A percentile compares a stretch with the other conserved stretches of the same genome.
phyloP scores from a whole-genome alignment of 2,888 invertebrate genomes.

The Zygaena filipendulae region DNA sequence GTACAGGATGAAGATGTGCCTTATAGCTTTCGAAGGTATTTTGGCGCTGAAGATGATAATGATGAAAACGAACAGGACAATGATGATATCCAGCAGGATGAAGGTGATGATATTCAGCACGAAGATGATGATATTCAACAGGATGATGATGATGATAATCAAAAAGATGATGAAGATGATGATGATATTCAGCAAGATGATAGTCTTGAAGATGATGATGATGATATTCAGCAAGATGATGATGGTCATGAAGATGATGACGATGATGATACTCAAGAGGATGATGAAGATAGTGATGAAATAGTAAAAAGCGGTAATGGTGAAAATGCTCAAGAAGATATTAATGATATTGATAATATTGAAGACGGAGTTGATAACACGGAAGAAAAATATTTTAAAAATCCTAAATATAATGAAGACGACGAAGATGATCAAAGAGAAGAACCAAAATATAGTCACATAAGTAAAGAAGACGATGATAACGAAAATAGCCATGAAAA shows the following conservation, averaged over 20 bases:
- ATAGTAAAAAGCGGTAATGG: constrained; percentile 23
- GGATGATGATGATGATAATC: constrained; percentile 21
- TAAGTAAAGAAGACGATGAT: constrained; percentile 25
- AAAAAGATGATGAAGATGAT: constrained; percentile 30
- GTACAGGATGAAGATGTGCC: constrained; percentile 6
- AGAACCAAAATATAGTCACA: too few relatives aligned
- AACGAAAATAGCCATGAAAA: constrained; percentile 24
- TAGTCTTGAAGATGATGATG: constrained; percentile 22
- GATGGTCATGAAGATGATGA: constrained; percentile 21
- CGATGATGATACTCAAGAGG: constrained; percentile 24
- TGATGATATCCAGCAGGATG: constrained; percentile 26
- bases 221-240: constrained; percentile 22
- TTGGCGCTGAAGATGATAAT: too few relatives aligned
- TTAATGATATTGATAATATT: constrained; percentile 15
- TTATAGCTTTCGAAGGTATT: too few relatives aligned
- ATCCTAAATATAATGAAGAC: constrained; percentile 25
- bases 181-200: constrained; percentile 23
- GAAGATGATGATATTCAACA: constrained; percentile 29
- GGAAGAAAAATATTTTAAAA: constrained; percentile 25
- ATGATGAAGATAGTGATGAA: constrained; percentile 22
- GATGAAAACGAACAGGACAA: constrained; percentile 24
- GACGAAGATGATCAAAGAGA: constrained; percentile 29
- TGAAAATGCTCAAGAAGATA: constrained; percentile 19
- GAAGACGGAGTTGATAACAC: constrained; percentile 22
- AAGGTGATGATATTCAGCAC: constrained; percentile 22